Conservation (phyloP, 2,113 vertebrate species). For the Synchiropus splendidus region DNA sequence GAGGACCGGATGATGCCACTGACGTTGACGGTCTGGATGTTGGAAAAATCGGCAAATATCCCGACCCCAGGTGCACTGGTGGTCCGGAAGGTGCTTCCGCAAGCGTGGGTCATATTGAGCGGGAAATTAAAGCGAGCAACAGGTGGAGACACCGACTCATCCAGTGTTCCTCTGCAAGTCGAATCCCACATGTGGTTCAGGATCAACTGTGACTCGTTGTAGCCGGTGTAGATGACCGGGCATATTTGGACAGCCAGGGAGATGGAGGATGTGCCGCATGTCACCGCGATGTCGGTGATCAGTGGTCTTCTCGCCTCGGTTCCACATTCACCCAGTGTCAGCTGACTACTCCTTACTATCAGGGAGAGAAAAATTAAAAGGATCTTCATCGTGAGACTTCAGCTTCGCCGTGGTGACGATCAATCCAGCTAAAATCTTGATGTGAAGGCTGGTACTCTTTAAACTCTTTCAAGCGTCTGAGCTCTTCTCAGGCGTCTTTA, state of each 20-base stretch:
- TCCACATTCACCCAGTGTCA: slow-evolving; percentile 27
- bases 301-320: slow-evolving; percentile 31
- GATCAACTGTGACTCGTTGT: slow-evolving; percentile 63
- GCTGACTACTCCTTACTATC: slow-evolving; percentile 32
- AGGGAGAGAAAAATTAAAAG: slow-evolving; percentile 31
- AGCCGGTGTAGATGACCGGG: slow-evolving; percentile 62
- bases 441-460: slow-evolving; percentile 1
- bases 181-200: slow-evolving; percentile 47
- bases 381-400: slow-evolving; percentile 26
- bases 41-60: slow-evolving; percentile 58
- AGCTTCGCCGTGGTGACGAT: slow-evolving; percentile 6
- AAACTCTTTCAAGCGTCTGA: slow-evolving; percentile 10
- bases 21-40: slow-evolving; percentile 64
- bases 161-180: slow-evolving; percentile 48
- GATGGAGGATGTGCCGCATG: slow-evolving; percentile 57
- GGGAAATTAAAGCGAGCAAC: slow-evolving; percentile 59
- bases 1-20: slow-evolving; percentile 56
- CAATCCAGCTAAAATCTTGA: background rate
- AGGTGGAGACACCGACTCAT: slow-evolving; percentile 43
- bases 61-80: slow-evolving; percentile 44
- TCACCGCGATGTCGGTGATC: slow-evolving; percentile 51
- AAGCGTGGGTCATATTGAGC: slow-evolving; percentile 38
- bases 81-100: slow-evolving; percentile 46
- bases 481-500: slow-evolving; percentile 40
- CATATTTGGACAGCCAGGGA: slow-evolving; percentile 55